Percentiles rank a stretch among this genome's conserved stretches.
phyloP scores from a whole-genome alignment of 2,888 invertebrate species.

The Synanthedon formicaeformis region DNA sequence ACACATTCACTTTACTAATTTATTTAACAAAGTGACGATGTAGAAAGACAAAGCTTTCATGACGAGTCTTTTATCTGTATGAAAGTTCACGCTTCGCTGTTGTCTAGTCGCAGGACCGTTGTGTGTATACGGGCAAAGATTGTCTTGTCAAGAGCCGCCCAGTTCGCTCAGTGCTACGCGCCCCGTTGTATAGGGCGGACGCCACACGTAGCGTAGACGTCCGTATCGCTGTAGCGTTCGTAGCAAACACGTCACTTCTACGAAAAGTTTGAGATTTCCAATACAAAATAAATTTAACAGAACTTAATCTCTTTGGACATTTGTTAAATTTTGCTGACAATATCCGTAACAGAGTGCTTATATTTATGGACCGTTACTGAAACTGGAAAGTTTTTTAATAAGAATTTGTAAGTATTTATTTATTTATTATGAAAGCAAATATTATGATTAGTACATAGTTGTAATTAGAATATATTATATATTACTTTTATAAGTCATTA shows the following conservation, averaged over 20 bases:
- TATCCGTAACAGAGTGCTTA: background rate
- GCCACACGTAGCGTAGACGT: constrained; percentile 33
- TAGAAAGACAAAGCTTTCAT: constrained; percentile 48
- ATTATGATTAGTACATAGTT: too few species aligned
- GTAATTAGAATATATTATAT: too few species aligned
- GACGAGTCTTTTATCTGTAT: constrained; percentile 44
- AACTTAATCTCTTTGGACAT: too few species aligned
- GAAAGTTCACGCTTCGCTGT: constrained; percentile 57
- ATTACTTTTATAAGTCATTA: too few species aligned
- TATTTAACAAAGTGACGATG: constrained; percentile 19
- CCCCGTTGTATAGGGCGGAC: constrained; percentile 50
- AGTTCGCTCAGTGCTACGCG: constrained; percentile 59
- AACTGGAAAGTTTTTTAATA: constrained; percentile 25
- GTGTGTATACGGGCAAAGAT: constrained; percentile 39
- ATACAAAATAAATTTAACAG: too few species aligned
- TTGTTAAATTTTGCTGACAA: background rate
- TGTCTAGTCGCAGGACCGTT: constrained; percentile 48
- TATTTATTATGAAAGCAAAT: too few species aligned
- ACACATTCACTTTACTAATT: background rate
- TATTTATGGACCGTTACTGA: constrained; percentile 3
- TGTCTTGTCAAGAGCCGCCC: constrained; percentile 56
- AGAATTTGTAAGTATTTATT: constrained; percentile 7
- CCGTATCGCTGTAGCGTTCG: constrained; percentile 18
- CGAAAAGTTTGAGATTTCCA: constrained; percentile 13
- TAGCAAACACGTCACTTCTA: constrained; percentile 18